Conservation (phyloP, 2,888 invertebrate genomes). For the Cantharis flavilabris region DNA sequence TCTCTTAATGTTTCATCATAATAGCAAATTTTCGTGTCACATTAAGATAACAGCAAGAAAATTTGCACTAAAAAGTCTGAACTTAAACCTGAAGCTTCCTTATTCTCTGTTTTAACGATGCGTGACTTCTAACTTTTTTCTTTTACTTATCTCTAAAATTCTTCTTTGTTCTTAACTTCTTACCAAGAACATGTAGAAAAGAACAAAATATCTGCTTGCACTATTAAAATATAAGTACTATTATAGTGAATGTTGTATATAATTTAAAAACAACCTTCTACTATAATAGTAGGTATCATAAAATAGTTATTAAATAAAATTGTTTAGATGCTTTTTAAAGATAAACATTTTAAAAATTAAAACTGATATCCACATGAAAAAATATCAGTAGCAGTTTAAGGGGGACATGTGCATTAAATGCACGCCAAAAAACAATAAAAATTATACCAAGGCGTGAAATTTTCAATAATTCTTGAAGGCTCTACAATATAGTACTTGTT, state of each 20-base stretch:
- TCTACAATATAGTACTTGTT: slow-evolving; percentile 24
- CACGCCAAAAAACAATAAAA: slow-evolving; percentile 23
- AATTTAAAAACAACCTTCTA: neutral
- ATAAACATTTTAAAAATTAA: neutral
- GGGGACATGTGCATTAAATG: neutral
- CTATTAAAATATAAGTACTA: neutral
- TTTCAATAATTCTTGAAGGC: slow-evolving; percentile 16
- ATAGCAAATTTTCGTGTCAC: neutral
- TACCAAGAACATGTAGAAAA: neutral
- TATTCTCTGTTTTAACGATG: neutral
- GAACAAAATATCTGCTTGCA: neutral
- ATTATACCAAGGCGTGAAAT: slow-evolving; percentile 22
- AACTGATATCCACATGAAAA: neutral
- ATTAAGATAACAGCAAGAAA: neutral
- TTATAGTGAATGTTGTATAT: neutral
- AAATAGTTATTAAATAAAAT: neutral
- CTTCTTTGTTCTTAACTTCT: neutral
- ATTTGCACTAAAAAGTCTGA: neutral
- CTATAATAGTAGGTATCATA: too few relatives aligned
- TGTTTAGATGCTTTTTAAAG: neutral
- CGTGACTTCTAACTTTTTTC: neutral
- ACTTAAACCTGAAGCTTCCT: neutral
- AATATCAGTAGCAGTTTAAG: neutral
- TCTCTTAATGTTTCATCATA: neutral
- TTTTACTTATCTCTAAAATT: neutral